These are phyloP conservation scores for Petrolisthes manimaculis DNA, from an alignment of 2,888 invertebrate genomes.

Conservation along the genomic window DNA sequence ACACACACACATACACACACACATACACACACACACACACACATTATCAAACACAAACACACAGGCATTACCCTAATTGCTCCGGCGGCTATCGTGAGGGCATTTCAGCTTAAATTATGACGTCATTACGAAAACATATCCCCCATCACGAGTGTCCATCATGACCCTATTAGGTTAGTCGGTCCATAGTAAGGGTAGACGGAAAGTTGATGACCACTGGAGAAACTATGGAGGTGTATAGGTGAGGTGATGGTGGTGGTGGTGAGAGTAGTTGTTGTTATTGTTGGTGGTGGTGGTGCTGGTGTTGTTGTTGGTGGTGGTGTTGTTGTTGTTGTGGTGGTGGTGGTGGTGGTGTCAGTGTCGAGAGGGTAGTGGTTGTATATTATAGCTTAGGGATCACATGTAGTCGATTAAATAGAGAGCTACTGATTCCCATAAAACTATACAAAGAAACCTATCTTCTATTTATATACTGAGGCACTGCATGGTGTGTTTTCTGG, in stretches of 20 bases:
- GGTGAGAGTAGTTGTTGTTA: not conserved
- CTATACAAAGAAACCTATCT: too few species aligned
- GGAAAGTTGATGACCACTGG: too few species aligned
- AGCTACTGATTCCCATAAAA: too few species aligned
- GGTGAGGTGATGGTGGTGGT: not conserved
- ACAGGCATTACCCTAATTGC: slow-evolving; percentile 13
- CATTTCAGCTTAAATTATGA: not conserved
- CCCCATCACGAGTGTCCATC: not conserved
- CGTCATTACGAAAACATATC: not conserved
- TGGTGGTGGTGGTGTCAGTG: not conserved
- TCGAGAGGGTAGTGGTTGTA: not conserved
- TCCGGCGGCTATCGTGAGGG: not conserved
- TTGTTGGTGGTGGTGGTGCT: not conserved
- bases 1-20: slow-evolving; percentile 31
- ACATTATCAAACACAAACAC: not conserved
- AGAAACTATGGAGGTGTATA: too few species aligned
- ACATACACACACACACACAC: slow-evolving; percentile 18
- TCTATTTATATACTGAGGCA: too few species aligned
- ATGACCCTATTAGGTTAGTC: not conserved
- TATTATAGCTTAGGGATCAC: too few species aligned
- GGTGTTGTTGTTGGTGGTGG: not conserved
- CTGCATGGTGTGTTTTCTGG: too few species aligned
- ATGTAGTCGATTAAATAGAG: too few species aligned
- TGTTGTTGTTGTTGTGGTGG: not conserved
- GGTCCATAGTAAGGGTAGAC: not conserved